Percentiles rank a stretch among this genome's conserved stretches.
phyloP scores from a whole-genome alignment of 2,888 invertebrate genomes.

The Hyles lineata region DNA sequence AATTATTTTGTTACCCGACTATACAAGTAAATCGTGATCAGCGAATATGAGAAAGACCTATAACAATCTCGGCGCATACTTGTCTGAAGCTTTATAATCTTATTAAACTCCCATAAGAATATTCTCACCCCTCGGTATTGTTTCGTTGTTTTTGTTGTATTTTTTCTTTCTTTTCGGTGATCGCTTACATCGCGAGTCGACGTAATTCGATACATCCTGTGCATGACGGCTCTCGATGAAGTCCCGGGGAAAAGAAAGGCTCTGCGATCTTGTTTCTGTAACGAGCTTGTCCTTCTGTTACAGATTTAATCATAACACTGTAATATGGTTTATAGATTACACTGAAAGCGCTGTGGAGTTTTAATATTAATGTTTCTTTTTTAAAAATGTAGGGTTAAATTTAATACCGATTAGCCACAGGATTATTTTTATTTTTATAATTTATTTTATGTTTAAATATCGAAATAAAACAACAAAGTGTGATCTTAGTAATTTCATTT shows the following conservation, averaged over 20 bases:
- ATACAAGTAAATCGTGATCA: conserved; percentile 16
- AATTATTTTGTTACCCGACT: background rate
- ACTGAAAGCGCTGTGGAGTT: background rate
- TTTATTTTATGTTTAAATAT: too few relatives aligned
- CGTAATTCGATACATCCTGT: conserved; percentile 83
- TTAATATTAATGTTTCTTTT: background rate
- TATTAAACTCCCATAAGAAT: conserved; percentile 71
- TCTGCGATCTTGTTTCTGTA: conserved; percentile 11
- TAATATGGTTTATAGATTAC: background rate
- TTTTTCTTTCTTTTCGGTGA: conserved; percentile 56
- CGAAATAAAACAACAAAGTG: too few relatives aligned
- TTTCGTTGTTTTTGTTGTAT: conserved; percentile 68
- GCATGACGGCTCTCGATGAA: conserved; percentile 58
- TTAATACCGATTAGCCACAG: too few relatives aligned
- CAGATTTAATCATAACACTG: background rate
- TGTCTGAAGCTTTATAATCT: conserved; percentile 79
- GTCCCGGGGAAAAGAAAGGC: conserved; percentile 18
- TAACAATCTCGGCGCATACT: conserved; percentile 54
- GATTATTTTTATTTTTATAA: too few relatives aligned
- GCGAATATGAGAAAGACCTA: conserved; percentile 15
- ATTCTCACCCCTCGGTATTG: conserved; percentile 73
- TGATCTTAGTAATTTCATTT: too few relatives aligned
- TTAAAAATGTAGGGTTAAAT: too few relatives aligned
- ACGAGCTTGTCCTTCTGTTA: conserved; percentile 20
- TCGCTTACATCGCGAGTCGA: conserved; percentile 77